phyloP scores from a whole-genome alignment of 1,140 invertebrate species.

The Venturia canescens region DNA sequence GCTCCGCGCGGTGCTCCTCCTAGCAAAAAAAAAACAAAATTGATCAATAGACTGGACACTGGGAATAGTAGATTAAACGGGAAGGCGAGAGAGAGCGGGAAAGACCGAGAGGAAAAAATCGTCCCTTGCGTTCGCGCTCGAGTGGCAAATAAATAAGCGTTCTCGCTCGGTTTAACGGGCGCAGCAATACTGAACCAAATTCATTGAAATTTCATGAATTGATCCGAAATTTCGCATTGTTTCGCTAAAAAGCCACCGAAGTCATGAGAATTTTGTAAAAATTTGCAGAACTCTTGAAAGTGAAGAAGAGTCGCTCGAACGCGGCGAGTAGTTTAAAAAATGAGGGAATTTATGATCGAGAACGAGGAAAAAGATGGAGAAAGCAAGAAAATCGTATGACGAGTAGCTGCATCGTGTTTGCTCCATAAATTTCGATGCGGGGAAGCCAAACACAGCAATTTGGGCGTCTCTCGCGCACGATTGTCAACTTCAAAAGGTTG shows the following conservation, averaged over 20 bases:
- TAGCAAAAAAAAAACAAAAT: conserved; percentile 58
- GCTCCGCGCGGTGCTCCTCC: conserved; percentile 58
- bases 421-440: conserved; percentile 20
- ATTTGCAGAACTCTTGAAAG: too few species aligned
- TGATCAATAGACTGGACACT: conserved; percentile 64
- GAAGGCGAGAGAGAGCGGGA: conserved; percentile 12
- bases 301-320: too few species aligned
- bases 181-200: conserved; percentile 8
- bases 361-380: too few species aligned
- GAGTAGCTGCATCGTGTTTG: neutral
- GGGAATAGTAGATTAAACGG: conserved; percentile 12
- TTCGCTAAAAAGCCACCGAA: too few species aligned
- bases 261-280: too few species aligned
- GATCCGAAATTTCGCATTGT: too few species aligned
- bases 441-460: conserved; percentile 58
- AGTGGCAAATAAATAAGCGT: conserved; percentile 66
- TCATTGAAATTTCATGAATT: neutral
- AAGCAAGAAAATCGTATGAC: neutral
- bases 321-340: neutral
- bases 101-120: neutral
- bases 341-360: neutral
- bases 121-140: conserved; percentile 44
- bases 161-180: conserved; percentile 44
- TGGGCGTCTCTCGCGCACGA: conserved; percentile 59
- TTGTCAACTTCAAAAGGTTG: conserved; percentile 63